phyloP scores from a whole-genome alignment of 2,797 vertebrate genomes.

The Alauda arvensis region DNA sequence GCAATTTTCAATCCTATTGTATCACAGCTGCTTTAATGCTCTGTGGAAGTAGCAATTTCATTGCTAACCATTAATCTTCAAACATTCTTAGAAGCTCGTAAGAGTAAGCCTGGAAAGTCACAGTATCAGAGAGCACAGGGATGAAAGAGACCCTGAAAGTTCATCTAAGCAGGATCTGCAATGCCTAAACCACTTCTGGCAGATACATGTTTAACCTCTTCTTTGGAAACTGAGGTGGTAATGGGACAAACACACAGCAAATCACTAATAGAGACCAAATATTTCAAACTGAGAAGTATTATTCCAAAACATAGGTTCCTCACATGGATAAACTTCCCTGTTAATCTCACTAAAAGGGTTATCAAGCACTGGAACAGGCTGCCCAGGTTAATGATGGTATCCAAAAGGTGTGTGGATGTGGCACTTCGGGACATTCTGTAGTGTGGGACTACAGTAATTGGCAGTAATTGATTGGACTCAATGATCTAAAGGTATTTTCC shows the following conservation, averaged over 20 bases:
- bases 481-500: background rate
- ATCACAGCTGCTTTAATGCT: background rate
- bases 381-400: background rate
- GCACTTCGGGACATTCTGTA: background rate
- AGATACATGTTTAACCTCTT: background rate
- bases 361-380: background rate
- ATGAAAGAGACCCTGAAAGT: background rate
- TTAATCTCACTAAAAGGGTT: background rate
- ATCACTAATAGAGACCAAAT: background rate
- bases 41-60: conserved; percentile 27
- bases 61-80: conserved; percentile 22
- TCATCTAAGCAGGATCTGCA: background rate
- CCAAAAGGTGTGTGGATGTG: background rate
- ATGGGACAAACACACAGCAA: background rate
- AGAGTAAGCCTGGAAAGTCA: background rate
- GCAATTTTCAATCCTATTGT: conserved; percentile 30
- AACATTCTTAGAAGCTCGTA: background rate
- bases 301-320: background rate
- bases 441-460: background rate
- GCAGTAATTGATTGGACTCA: accelerated
- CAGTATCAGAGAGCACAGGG: background rate
- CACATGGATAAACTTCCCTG: background rate
- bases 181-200: background rate
- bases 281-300: background rate
- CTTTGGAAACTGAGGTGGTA: background rate